Percentiles rank a stretch among this genome's conserved stretches.
phyloP scores from a whole-genome alignment of 1,140 invertebrate species.

The Riptortus pedestris region DNA sequence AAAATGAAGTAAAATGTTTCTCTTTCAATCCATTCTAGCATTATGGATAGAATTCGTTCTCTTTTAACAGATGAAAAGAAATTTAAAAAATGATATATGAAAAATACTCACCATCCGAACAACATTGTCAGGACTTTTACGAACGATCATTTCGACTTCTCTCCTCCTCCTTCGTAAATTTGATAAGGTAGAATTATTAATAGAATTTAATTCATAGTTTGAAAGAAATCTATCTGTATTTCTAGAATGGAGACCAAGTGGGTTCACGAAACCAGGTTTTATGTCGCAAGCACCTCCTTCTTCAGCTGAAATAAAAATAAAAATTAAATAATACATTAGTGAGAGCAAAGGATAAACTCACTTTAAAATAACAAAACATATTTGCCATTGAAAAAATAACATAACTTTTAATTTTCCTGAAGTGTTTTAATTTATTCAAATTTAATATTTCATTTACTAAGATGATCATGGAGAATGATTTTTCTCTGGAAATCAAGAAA shows the following conservation, averaged over 20 bases:
- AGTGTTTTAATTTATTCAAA: no score
- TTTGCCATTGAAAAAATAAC: no score
- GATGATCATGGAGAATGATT: no score
- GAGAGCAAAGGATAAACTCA: no score
- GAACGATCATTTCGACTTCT: conserved; percentile 60
- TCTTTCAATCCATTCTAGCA: no score
- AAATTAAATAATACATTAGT: not conserved
- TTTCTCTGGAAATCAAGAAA: no score
- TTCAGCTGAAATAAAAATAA: conserved; percentile 37
- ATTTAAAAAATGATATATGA: not conserved
- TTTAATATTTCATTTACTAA: no score
- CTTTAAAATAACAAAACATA: no score
- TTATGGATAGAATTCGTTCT: no score
- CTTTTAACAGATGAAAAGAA: not conserved
- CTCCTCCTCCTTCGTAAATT: conserved; percentile 39
- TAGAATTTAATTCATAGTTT: not conserved
- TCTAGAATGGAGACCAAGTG: conserved; percentile 49
- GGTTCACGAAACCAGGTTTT: conserved; percentile 51
- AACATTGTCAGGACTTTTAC: conserved; percentile 24
- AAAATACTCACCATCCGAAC: conserved; percentile 18
- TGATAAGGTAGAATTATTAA: not conserved
- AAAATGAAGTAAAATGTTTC: not conserved
- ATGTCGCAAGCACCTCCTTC: conserved; percentile 52
- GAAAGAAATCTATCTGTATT: conserved; percentile 3
- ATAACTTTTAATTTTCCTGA: no score